These are phyloP conservation scores for Cervus canadensis DNA, from an alignment of 2,113 vertebrate genomes.

Conservation along the genomic window DNA sequence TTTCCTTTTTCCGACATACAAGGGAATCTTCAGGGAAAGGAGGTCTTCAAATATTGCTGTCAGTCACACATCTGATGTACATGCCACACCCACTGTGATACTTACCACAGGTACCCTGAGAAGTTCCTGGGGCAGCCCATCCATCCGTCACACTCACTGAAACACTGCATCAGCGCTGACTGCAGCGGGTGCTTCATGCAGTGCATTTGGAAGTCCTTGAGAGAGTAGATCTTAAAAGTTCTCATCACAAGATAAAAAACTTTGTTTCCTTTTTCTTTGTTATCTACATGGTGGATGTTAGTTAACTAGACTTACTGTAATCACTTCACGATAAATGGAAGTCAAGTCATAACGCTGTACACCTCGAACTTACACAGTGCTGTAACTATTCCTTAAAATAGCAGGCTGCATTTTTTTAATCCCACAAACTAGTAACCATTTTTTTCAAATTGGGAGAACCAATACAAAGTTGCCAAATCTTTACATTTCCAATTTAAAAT, in stretches of 20 bases:
- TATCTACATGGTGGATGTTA: not conserved
- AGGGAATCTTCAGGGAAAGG: not conserved
- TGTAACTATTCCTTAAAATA: not conserved
- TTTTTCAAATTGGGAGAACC: not conserved
- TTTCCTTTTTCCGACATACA: not conserved
- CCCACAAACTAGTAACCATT: not conserved
- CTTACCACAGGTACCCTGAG: not conserved
- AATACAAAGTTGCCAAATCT: not conserved
- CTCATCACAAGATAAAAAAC: not conserved
- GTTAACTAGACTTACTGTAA: not conserved
- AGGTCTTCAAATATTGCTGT: not conserved
- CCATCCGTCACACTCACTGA: fast-evolving
- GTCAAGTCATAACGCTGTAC: not conserved
- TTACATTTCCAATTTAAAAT: not conserved
- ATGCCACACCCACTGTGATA: fast-evolving
- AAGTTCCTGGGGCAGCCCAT: not conserved
- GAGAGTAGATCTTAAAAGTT: not conserved
- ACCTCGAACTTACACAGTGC: not conserved
- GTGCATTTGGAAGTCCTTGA: not conserved
- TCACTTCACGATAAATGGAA: not conserved
- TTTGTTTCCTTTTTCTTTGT: too few relatives aligned
- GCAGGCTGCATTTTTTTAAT: not conserved
- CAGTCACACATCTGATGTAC: not conserved
- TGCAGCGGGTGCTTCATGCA: fast-evolving
- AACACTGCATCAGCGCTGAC: fast-evolving